A percentile compares a stretch with the other conserved stretches of the same genome.
phyloP scores from a whole-genome alignment of 1,140 invertebrate species.

The Scaptomyza pallida region DNA sequence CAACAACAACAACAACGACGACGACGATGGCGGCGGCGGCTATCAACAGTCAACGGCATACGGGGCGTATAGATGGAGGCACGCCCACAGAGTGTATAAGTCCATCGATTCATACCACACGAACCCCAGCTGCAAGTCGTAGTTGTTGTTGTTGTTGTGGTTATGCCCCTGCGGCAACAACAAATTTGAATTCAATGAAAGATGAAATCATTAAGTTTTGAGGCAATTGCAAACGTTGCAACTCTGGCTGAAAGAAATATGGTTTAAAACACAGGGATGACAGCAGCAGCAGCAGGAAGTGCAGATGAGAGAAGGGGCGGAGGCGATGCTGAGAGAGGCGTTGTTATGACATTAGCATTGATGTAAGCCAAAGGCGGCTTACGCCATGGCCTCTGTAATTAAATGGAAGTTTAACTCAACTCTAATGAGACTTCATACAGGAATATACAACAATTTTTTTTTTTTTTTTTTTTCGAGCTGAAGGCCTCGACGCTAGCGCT shows the following conservation, averaged over 20 bases:
- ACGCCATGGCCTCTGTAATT: not conserved
- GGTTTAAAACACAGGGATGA: conserved; percentile 7
- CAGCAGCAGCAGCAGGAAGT: conserved; percentile 28
- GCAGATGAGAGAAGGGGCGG: not conserved
- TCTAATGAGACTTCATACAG: not conserved
- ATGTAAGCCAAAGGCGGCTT: conserved; percentile 1
- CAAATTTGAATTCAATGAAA: conserved; percentile 82
- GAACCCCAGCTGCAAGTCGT: conserved; percentile 35
- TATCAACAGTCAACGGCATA: too few relatives aligned
- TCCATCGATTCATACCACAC: not conserved
- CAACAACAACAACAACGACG: conserved; percentile 45
- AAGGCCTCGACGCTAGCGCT: too few relatives aligned
- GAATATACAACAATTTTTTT: too few relatives aligned
- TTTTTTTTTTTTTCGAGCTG: too few relatives aligned
- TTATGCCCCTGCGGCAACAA: conserved; percentile 25
- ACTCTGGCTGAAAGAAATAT: not conserved
- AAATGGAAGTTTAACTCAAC: not conserved
- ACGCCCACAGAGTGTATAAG: conserved; percentile 61
- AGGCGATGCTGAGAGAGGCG: not conserved
- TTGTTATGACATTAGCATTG: conserved; percentile 23
- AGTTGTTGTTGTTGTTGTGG: conserved; percentile 14
- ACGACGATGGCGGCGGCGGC: conserved; percentile 3
- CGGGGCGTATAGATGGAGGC: conserved; percentile 70
- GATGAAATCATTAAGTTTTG: conserved; percentile 81
- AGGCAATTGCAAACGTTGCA: conserved; percentile 47